These are phyloP conservation scores for Takifugu rubripes DNA, from an alignment of 2,797 vertebrate genomes.

Conservation along the genomic window DNA sequence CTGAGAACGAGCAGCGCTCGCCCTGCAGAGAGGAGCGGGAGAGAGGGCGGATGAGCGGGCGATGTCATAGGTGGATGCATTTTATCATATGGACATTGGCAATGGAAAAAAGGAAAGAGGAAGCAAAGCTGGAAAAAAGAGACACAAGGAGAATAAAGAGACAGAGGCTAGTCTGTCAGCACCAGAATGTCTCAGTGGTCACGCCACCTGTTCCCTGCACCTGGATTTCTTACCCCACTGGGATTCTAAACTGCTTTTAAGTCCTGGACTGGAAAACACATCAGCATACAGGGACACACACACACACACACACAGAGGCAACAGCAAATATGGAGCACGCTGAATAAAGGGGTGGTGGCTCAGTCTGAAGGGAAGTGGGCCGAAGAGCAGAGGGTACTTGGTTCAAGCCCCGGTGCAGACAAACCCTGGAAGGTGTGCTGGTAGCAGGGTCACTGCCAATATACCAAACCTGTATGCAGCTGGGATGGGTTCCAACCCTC, in stretches of 20 bases:
- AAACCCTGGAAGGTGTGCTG: no score
- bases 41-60: conserved; percentile 1
- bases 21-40: conserved; percentile 75
- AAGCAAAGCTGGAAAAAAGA: conserved; percentile 13
- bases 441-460: no score
- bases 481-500: no score
- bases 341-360: conserved; percentile 9
- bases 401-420: no score
- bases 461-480: no score
- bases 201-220: conserved; percentile 74
- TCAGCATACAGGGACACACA: conserved; percentile 50
- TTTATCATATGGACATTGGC: conserved; percentile 44
- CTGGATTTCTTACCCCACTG: conserved; percentile 63
- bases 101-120: conserved; percentile 28
- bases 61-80: conserved; percentile 39
- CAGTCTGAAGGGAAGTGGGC: no score
- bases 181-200: conserved; percentile 61
- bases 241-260: conserved; percentile 65
- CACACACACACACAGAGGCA: conserved; percentile 32
- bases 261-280: conserved; percentile 69
- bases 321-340: conserved; percentile 12
- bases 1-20: conserved; percentile 94
- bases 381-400: no score
- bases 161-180: conserved; percentile 60
- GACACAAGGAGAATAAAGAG: conserved; percentile 39